Evolutionary conservation across 2,797 vertebrate species (phyloP), one percentile per base, ranked within the genome.

Genomic region (Esox masquinongy): DNA sequence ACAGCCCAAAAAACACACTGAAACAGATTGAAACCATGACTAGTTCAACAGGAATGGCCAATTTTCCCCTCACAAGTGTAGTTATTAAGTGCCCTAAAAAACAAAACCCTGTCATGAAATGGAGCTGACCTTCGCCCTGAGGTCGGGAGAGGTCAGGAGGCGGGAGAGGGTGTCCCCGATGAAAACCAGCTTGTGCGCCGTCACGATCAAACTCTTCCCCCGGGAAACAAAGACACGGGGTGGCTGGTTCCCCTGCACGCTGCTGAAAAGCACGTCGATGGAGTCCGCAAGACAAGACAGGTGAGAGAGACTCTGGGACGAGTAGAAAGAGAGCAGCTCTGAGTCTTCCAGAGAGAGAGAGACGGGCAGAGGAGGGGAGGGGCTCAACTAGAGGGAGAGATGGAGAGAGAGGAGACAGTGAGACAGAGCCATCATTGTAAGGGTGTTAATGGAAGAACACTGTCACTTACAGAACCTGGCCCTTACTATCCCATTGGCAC

Each of bases 111-210:
- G 66, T 29, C 22, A 70, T 34, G 22, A 11, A 34, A 3, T 19
- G 11, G 11, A 61, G 15, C 69, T 11, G 8, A 94, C 94, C 89
- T 95, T 95, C 34, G 94, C 90, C 77, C 96, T 91, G 51, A 98
- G 92, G 77, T 95, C 94, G 0, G 92, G 87, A 0, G 96, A 97
- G 66, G 92, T 90, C 16, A 95, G 95, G 39, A 96, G 94, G 43
- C 96, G 95, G 39, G 95, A 95, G 5, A 98, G 94, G 0, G 96
- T 96, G 87, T 98, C 96, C 12, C 96, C 96, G 0, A 97, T 96
- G n/a, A 98, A 97, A 74, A 98, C 96, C 75, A 98, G 92, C 73
- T 96, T 96, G 91, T 97, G 97, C 0, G 96, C 96, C 0, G 96
- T 95, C 82, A 97, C 95, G 0, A 97, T 95, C 81, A 97, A 92